Percentiles rank a stretch among this genome's conserved stretches.
These are phyloP conservation scores for Mantis religiosa DNA, from an alignment of 2,888 invertebrate genomes.

Conservation along the genomic window DNA sequence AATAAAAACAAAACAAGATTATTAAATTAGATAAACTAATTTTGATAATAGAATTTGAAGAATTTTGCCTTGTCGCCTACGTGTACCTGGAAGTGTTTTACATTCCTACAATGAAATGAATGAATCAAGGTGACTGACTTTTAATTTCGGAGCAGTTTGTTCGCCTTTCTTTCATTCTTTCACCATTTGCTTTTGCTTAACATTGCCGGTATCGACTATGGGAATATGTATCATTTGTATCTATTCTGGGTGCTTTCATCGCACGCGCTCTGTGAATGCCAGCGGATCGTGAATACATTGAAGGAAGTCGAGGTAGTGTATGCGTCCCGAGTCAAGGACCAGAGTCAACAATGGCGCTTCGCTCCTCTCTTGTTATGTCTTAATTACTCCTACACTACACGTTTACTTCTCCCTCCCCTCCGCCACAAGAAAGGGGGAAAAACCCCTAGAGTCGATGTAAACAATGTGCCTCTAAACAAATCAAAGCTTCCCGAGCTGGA, in stretches of 20 bases:
- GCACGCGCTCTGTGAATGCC: neutral
- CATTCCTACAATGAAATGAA: too few species aligned
- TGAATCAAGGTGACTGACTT: too few species aligned
- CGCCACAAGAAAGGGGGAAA: neutral
- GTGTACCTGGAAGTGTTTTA: too few species aligned
- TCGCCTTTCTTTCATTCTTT: neutral
- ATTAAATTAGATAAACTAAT: too few species aligned
- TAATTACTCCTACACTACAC: neutral
- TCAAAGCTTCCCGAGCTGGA: neutral
- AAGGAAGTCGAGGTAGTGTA: neutral
- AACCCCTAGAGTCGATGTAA: neutral
- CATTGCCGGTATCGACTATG: neutral
- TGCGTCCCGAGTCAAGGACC: neutral
- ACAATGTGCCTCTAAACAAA: neutral
- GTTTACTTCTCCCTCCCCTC: neutral
- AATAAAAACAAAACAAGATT: too few species aligned
- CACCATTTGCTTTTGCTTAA: neutral
- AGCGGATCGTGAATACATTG: neutral
- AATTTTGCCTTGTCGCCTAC: too few species aligned
- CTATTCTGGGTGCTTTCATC: neutral
- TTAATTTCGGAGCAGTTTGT: neutral
- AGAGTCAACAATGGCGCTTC: neutral
- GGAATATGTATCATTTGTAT: neutral
- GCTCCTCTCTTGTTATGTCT: neutral
- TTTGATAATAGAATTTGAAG: too few species aligned